phyloP scores from a whole-genome alignment of 2,888 invertebrate species.

The Thera obeliscata region DNA sequence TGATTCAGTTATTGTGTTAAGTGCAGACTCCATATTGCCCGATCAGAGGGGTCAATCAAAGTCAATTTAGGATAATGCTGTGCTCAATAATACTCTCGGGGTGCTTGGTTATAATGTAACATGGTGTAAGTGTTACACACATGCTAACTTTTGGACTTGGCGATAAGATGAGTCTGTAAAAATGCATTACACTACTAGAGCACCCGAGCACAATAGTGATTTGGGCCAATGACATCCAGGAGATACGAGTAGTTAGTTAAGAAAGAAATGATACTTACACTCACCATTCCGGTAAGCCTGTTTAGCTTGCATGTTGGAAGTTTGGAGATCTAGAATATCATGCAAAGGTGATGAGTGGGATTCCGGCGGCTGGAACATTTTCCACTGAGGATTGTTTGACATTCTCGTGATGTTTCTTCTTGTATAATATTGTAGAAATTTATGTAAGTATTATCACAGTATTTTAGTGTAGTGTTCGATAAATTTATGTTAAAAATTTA shows the following conservation, averaged over 20 bases:
- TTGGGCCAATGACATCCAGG: not conserved
- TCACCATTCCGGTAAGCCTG: slow-evolving; percentile 84
- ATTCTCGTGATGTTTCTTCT: slow-evolving; percentile 75
- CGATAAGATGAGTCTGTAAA: too few relatives aligned
- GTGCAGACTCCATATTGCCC: not conserved
- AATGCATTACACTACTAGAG: too few relatives aligned
- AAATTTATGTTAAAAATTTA: slow-evolving; percentile 55
- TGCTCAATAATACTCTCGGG: not conserved
- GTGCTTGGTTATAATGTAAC: not conserved
- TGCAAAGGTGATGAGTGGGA: slow-evolving; percentile 92
- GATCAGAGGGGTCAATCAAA: slow-evolving; percentile 4
- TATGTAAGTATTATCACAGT: slow-evolving; percentile 68
- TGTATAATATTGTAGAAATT: slow-evolving; percentile 78
- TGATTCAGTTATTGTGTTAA: not conserved
- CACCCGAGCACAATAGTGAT: too few relatives aligned
- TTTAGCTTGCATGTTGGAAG: slow-evolving; percentile 81
- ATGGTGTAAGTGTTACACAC: not conserved
- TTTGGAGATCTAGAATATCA: slow-evolving; percentile 91
- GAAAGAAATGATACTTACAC: slow-evolving; percentile 43
- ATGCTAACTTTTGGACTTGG: not conserved
- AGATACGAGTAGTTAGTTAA: not conserved
- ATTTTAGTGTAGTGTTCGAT: slow-evolving; percentile 66
- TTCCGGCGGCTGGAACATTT: slow-evolving; percentile 95
- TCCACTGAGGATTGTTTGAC: slow-evolving; percentile 95
- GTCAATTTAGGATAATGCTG: not conserved